A percentile compares a stretch with the other conserved stretches of the same genome.
Evolutionary conservation across 2,113 vertebrate genomes (phyloP).

Genomic region (Ciconia stormi): DNA sequence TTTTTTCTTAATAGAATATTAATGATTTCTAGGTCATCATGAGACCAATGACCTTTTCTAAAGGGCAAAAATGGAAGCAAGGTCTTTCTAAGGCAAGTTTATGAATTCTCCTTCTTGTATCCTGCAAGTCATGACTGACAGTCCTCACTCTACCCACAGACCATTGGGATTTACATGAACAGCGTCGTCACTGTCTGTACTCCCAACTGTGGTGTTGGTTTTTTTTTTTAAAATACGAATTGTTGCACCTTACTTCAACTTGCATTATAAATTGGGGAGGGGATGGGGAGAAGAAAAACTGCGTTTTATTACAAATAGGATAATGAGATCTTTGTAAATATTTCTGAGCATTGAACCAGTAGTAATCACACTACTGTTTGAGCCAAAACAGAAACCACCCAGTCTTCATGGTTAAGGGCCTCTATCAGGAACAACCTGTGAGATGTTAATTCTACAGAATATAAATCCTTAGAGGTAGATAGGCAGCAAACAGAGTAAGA

Average conservation of each 20-base stretch:
- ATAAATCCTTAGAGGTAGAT: not conserved
- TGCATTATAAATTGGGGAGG: accelerated
- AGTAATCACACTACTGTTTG: not conserved
- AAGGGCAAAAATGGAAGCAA: not conserved
- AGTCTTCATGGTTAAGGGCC: not conserved
- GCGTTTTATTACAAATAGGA: not conserved
- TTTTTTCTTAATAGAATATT: not conserved
- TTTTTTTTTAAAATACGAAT: no score
- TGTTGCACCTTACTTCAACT: not conserved
- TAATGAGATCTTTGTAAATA: not conserved
- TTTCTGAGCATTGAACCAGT: not conserved
- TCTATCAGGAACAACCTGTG: not conserved
- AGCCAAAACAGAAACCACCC: not conserved
- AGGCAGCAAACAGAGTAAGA: not conserved
- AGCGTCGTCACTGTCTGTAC: not conserved
- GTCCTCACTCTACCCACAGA: not conserved
- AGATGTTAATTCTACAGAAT: not conserved
- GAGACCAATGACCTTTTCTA: not conserved
- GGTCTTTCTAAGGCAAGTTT: not conserved
- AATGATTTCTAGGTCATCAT: not conserved
- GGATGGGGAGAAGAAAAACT: not conserved
- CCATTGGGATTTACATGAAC: not conserved
- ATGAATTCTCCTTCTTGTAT: not conserved
- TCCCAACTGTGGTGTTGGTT: not conserved
- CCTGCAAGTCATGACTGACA: not conserved